Base-by-base conservation (phyloP, 2,797 vertebrate species). In the Alosa sapidissima region DNA sequence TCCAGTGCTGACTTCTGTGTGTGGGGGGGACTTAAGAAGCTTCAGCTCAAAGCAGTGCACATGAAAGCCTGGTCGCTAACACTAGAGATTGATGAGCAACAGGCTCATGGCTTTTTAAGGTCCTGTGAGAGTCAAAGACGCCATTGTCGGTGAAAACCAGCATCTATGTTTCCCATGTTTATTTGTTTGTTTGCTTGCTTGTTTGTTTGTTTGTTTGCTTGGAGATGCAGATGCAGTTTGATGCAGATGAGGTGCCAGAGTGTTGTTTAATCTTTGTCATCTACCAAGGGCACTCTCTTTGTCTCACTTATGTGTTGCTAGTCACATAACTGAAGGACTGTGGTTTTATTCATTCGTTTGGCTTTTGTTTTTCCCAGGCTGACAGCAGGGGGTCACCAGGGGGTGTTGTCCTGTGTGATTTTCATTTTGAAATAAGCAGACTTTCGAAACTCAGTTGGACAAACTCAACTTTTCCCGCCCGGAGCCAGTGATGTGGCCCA, bases 21-120 rank as follows among this genome's bases (percentile, higher is more conserved):
- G 52, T 72, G 65, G 5, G 33, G 83, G 83, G n/a, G 65, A 62
- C 86, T 41, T 81, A 21, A 83, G 82, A 68, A 84, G 87, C 24
- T 28, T 2, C 81, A 85, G 83, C 84, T 87, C 83, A 84, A 86
- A 33, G 36, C 82, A 49, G 86, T 83, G 81, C 62, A 54, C 58
- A 33, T 28, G 33, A 81, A 47, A 45, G 51, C 68, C 41, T 45
- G 45, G 41, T 48, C 54, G 41, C 41, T 78, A 6, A 45, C 14
- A 0, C 65, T 19, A 45, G 72, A 78, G 72, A 47, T 78, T 78
- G 72, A 47, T 78, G 72, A 78, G 72, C 72, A 78, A 78, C 36
- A 78, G 72, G 14, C 72, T 47, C 72, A 21, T 47, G 16, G 36
- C 41, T 78, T 21, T 60, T 62, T 62, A 9, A 62, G n/a, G 58